These are phyloP conservation scores for Machimus rusticus DNA, from an alignment of 2,888 invertebrate species.

Conservation along the genomic window DNA sequence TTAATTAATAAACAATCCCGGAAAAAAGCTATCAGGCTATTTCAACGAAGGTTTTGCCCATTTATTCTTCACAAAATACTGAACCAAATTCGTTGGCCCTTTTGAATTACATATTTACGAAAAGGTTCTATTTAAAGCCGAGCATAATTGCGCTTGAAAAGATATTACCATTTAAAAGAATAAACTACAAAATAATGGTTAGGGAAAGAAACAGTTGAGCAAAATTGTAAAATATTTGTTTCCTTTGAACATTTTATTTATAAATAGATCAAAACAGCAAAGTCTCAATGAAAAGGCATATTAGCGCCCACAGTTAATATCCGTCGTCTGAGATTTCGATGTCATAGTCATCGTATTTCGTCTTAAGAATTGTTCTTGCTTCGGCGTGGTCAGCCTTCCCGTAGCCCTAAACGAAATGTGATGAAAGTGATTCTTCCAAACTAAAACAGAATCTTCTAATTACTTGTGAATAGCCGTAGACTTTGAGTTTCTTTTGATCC, in stretches of 20 bases:
- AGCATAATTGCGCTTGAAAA: neutral
- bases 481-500: slow-evolving; percentile 77
- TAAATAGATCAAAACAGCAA: neutral
- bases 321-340: slow-evolving; percentile 71
- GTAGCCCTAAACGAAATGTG: slow-evolving; percentile 70
- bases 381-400: slow-evolving; percentile 89
- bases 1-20: neutral
- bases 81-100: neutral
- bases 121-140: neutral
- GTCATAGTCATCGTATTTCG: slow-evolving; percentile 75
- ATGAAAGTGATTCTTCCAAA: neutral
- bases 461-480: slow-evolving; percentile 93
- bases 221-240: neutral
- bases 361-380: slow-evolving; percentile 77
- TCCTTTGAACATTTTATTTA: neutral
- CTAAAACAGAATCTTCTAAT: slow-evolving; percentile 13
- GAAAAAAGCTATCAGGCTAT: neutral
- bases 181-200: neutral
- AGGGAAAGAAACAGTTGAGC: neutral
- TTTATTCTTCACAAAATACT: neutral
- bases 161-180: neutral
- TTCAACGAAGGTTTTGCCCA: too few relatives aligned
- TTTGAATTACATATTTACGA: neutral
- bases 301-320: slow-evolving; percentile 65
- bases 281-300: neutral